phyloP scores from a whole-genome alignment of 2,888 invertebrate genomes.

The Hirtodrosophila cameraria region DNA sequence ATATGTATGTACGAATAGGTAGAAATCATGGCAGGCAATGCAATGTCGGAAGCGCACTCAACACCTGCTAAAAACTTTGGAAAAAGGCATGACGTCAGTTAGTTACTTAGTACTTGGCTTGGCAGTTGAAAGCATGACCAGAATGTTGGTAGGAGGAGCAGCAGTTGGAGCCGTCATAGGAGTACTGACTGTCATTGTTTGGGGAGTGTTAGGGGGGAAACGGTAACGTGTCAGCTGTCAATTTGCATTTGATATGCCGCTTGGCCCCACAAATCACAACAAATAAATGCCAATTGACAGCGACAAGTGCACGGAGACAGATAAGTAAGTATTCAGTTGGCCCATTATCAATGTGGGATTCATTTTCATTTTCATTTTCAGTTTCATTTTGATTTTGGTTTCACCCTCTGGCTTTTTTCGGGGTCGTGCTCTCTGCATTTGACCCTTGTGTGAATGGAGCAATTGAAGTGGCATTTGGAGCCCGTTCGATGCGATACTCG shows the following conservation, averaged over 20 bases:
- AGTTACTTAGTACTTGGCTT: slow-evolving; percentile 14
- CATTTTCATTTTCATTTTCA: no score
- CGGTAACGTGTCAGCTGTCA: slow-evolving; percentile 71
- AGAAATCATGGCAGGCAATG: slow-evolving; percentile 51
- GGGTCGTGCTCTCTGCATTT: slow-evolving; percentile 54
- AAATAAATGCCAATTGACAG: slow-evolving; percentile 75
- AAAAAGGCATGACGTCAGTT: slow-evolving; percentile 43
- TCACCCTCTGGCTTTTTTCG: background rate
- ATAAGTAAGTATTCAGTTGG: slow-evolving; percentile 9
- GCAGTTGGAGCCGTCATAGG: no score
- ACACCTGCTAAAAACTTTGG: slow-evolving; percentile 62
- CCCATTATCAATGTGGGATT: slow-evolving; percentile 3
- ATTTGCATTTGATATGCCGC: slow-evolving; percentile 66
- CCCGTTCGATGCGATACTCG: slow-evolving; percentile 22
- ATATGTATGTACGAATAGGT: slow-evolving; percentile 2
- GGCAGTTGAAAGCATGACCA: slow-evolving; percentile 5
- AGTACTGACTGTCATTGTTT: slow-evolving; percentile 34
- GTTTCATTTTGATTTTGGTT: no score
- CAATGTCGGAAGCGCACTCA: slow-evolving; percentile 69
- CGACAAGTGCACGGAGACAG: slow-evolving; percentile 61
- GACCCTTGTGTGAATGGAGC: slow-evolving; percentile 46
- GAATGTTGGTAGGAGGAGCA: no score
- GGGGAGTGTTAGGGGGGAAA: background rate
- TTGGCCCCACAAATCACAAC: slow-evolving; percentile 65
- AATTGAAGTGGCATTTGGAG: slow-evolving; percentile 16